Evolutionary conservation across 1,140 invertebrate species (phyloP), one percentile per base, ranked within the genome.

Genomic region (Colletes gigas): DNA sequence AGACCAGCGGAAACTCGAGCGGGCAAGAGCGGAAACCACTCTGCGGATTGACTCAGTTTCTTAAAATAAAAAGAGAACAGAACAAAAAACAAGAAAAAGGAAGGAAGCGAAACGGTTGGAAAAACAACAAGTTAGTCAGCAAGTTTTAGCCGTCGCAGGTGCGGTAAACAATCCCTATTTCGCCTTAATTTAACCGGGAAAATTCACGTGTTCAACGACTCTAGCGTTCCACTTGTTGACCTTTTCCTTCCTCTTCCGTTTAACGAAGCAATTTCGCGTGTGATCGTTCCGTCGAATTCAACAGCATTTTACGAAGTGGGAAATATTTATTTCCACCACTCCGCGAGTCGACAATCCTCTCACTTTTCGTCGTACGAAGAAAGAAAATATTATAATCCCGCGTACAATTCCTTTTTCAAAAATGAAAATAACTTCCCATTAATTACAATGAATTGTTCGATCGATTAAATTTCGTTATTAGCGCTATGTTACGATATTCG

Each of bases 121-220:
- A 68, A 72, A 75, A 75, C 47, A 60, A 67, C 63, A 80, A 80
- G 71, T 80, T 80, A 54, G 78, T 60, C 72, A 59, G 78, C 52
- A 15, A 67, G 78, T 66, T 67, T 68, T 44, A 66, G 50, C 44
- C n/a, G 71, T 75, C 71, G 44, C 78, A 80, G 78, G 78, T 80
- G 78, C 72, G 54, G 78, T 75, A 80, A 80, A 80, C 78, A 74
- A 80, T 80, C 21, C 47, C 63, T 75, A 75, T 75, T 80, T 75
- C 72, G 47, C 19, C 74, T 75, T 74, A 80, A 74, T 68, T 74
- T 54, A 54, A 21, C 30, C 71, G 30, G 78, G 68, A 80, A 68
- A 75, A 80, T 75, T 52, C 63, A 8, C 41, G 39, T 75, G 67
- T 60, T 67, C 72, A 59, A 14, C 44, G 30, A 44, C 41, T 17